A percentile compares a stretch with the other conserved stretches of the same genome.
phyloP scores from a whole-genome alignment of 2,113 vertebrate species.

The Gasterosteus nipponicus region DNA sequence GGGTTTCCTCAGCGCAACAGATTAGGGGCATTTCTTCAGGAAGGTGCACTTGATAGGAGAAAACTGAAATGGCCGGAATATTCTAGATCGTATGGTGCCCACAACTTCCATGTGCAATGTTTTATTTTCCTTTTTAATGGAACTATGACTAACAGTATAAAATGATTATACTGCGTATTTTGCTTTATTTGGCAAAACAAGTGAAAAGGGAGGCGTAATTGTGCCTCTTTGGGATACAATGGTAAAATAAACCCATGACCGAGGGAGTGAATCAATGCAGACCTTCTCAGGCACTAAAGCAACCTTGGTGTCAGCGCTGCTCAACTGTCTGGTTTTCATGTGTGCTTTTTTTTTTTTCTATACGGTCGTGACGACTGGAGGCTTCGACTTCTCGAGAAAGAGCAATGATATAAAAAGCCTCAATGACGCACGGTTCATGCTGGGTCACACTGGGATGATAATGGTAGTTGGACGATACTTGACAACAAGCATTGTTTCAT shows the following conservation, averaged over 20 bases:
- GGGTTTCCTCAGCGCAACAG: not conserved
- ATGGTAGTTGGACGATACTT: not conserved
- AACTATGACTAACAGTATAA: not conserved
- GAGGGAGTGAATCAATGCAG: not conserved
- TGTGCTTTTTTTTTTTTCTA: not conserved
- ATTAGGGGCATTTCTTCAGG: not conserved
- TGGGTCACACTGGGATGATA: not conserved
- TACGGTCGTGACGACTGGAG: not conserved
- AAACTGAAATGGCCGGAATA: not conserved
- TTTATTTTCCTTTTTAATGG: too few species aligned
- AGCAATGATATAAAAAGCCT: not conserved
- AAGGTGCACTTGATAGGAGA: not conserved
- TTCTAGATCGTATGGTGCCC: too few species aligned
- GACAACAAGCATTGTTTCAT: constrained; percentile 2
- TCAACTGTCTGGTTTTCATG: not conserved
- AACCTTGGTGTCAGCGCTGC: not conserved
- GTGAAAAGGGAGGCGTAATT: constrained; percentile 17
- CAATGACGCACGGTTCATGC: not conserved
- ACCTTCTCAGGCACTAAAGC: not conserved
- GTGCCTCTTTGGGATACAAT: not conserved
- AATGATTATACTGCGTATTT: not conserved
- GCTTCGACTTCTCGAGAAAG: not conserved
- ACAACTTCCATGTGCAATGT: not conserved
- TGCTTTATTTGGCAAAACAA: not conserved
- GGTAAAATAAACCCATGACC: not conserved